phyloP scores from a whole-genome alignment of 2,888 invertebrate genomes.

The Athrips mouffetella region DNA sequence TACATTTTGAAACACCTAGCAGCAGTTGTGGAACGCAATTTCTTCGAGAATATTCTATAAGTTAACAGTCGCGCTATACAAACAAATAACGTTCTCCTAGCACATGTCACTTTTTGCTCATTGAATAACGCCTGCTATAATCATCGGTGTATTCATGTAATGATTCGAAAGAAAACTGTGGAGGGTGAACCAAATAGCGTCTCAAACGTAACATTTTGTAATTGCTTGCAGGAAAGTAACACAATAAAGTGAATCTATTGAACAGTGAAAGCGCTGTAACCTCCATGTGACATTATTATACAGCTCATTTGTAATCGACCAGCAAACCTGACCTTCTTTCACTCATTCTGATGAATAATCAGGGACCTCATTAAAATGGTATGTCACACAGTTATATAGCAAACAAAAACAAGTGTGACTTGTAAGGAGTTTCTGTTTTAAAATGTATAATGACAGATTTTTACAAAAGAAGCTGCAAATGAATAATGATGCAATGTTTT shows the following conservation, averaged over 20 bases:
- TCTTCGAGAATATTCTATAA: neutral
- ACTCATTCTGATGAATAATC: slow-evolving; percentile 14
- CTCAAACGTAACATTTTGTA: slow-evolving; percentile 5
- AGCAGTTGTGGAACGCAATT: too few relatives aligned
- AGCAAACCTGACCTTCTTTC: slow-evolving; percentile 18
- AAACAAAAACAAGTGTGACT: slow-evolving; percentile 19
- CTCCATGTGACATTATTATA: slow-evolving; percentile 18
- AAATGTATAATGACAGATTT: too few relatives aligned
- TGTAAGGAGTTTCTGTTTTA: too few relatives aligned
- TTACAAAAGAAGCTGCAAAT: too few relatives aligned
- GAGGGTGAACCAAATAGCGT: slow-evolving; percentile 5
- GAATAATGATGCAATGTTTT: too few relatives aligned
- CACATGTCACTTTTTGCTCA: slow-evolving; percentile 12
- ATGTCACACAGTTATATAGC: slow-evolving; percentile 22
- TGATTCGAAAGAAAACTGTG: neutral
- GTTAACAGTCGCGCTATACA: neutral
- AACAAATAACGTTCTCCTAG: slow-evolving; percentile 8
- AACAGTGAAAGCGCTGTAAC: slow-evolving; percentile 41
- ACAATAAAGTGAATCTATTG: slow-evolving; percentile 25
- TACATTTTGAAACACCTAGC: neutral
- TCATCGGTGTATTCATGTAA: too few relatives aligned
- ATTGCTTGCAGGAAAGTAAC: slow-evolving; percentile 16
- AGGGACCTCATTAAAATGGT: slow-evolving; percentile 22
- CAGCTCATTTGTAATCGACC: slow-evolving; percentile 28
- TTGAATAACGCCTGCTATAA: neutral